A percentile compares a stretch with the other conserved stretches of the same genome.
Conservation (phyloP, 2,888 invertebrate species). For the Norana najaformis region DNA sequence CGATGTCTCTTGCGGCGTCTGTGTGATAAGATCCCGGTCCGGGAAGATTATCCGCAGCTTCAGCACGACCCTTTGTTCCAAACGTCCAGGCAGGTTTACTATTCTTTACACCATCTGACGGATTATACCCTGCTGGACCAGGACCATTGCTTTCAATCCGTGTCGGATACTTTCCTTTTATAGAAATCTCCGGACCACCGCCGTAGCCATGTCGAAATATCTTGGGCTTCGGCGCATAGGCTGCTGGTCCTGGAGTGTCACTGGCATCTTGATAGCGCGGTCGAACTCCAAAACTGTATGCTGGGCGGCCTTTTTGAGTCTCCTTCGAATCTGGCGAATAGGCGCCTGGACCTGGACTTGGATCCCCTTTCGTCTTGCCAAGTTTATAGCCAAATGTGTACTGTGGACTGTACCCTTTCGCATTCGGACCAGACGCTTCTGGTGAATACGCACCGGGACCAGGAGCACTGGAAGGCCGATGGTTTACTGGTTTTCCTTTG, state of each 20-base stretch:
- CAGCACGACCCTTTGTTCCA: not conserved
- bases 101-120: not conserved
- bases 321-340: not conserved
- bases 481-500: not conserved
- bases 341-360: conserved; percentile 29
- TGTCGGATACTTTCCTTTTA: conserved; percentile 23
- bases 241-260: conserved; percentile 16
- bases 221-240: conserved; percentile 15
- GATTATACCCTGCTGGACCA: not conserved
- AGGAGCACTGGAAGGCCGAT: not conserved
- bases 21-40: conserved; percentile 7
- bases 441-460: conserved; percentile 27
- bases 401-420: conserved; percentile 23
- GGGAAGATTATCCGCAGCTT: conserved; percentile 1
- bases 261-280: not conserved
- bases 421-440: conserved; percentile 14
- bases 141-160: not conserved
- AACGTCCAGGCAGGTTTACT: conserved; percentile 17
- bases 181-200: not conserved
- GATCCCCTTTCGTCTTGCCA: not conserved
- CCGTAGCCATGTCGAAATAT: conserved; percentile 23
- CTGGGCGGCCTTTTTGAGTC: not conserved
- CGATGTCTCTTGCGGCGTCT: not conserved
- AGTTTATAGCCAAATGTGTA: conserved; percentile 8
- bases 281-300: conserved; percentile 18